phyloP scores from a whole-genome alignment of 2,888 invertebrate genomes.

The Pterobdella sp. region DNA sequence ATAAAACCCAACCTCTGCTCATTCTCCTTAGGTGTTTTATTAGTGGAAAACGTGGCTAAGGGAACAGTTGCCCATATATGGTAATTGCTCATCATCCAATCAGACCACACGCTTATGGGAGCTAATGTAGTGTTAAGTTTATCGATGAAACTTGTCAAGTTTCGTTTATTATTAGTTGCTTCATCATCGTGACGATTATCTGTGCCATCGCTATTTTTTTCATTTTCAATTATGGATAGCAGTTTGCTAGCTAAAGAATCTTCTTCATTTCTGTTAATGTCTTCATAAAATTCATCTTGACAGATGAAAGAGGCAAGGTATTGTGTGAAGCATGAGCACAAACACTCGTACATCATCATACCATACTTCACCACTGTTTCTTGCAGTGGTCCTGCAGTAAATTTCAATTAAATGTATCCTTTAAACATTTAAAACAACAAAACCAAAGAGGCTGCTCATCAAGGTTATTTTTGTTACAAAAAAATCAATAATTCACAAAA shows the following conservation, averaged over 20 bases:
- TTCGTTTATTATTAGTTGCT: background rate
- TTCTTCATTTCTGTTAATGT: too few species aligned
- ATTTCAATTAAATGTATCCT: background rate
- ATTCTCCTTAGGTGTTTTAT: too few species aligned
- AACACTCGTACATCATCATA: background rate
- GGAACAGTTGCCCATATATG: conserved; percentile 4
- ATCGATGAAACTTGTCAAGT: background rate
- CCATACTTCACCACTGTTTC: background rate
- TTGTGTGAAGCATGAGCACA: background rate
- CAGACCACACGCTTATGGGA: conserved; percentile 10
- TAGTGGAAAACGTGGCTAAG: background rate
- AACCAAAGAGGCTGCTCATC: background rate
- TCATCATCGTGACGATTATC: background rate
- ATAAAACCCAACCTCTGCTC: too few species aligned
- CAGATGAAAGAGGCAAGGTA: background rate
- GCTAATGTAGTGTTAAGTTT: background rate
- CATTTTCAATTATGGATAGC: background rate
- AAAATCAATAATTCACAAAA: background rate
- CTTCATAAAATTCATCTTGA: too few species aligned
- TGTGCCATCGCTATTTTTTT: background rate
- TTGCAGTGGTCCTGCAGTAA: background rate
- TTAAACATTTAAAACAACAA: background rate
- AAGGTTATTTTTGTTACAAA: background rate
- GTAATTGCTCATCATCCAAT: conserved; percentile 6
- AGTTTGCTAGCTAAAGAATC: background rate